Evolutionary conservation across 2,888 invertebrate species (phyloP).

Genomic region (Nebria brevicollis): DNA sequence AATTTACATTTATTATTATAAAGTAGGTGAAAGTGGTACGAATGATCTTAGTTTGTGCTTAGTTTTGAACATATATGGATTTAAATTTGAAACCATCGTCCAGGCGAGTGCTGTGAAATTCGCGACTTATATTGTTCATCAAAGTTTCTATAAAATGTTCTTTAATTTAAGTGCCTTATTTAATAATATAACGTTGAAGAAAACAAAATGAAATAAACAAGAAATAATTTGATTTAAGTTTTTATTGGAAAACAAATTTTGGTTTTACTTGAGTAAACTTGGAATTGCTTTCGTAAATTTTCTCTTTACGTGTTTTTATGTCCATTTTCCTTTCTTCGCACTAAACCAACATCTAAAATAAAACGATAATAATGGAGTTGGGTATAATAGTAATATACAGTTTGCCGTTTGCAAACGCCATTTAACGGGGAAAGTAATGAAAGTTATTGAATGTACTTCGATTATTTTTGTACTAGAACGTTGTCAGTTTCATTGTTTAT

Average conservation of each 20-base stretch:
- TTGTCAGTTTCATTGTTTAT: not conserved
- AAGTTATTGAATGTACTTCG: constrained; percentile 33
- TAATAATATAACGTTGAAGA: too few species aligned
- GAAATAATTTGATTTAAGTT: not conserved
- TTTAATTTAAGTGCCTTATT: too few species aligned
- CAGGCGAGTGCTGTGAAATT: too few species aligned
- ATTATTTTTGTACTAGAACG: not conserved
- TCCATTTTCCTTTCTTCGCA: not conserved
- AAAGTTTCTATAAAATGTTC: too few species aligned
- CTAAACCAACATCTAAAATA: not conserved
- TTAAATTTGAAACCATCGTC: not conserved
- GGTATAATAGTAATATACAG: not conserved
- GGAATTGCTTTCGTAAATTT: not conserved
- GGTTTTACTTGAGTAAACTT: not conserved
- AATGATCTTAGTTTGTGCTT: not conserved
- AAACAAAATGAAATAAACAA: not conserved
- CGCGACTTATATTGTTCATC: too few species aligned
- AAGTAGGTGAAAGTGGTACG: constrained; percentile 7
- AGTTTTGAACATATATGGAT: not conserved
- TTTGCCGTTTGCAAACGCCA: not conserved
- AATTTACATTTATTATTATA: constrained; percentile 13
- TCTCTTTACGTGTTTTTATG: not conserved
- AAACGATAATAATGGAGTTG: not conserved
- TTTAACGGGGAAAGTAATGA: constrained; percentile 38
- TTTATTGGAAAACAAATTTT: not conserved